Percentiles rank a stretch among this genome's conserved stretches.
Evolutionary conservation across 1,140 invertebrate species (phyloP).

Genomic region (Lordiphosa mommai): DNA sequence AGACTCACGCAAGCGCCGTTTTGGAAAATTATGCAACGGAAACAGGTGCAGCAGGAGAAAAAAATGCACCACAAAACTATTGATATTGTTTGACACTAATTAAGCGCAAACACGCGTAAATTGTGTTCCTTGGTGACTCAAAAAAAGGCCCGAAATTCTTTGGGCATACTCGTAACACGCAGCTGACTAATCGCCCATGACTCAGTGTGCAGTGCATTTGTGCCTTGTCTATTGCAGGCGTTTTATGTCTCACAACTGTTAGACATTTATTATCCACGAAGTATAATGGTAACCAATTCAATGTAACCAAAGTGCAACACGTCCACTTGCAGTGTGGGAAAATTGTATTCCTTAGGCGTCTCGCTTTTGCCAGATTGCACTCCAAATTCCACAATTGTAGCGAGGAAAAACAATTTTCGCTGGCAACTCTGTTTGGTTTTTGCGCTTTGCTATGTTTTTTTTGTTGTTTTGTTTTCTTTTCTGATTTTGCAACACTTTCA

Average conservation of each 20-base stretch:
- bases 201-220: slow-evolving; percentile 38
- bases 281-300: slow-evolving; percentile 4
- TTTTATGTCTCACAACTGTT: slow-evolving; percentile 20
- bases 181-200: slow-evolving; percentile 64
- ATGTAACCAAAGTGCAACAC: slow-evolving; percentile 53
- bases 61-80: slow-evolving; percentile 10
- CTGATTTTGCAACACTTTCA: slow-evolving; percentile 70
- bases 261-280: slow-evolving; percentile 40
- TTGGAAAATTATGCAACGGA: slow-evolving; percentile 56
- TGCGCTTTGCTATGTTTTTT: slow-evolving; percentile 22
- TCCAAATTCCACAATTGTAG: slow-evolving; percentile 29
- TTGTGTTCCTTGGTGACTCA: slow-evolving; percentile 38
- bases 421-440: slow-evolving; percentile 22
- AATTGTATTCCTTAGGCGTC: slow-evolving; percentile 23
- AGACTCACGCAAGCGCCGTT: neutral
- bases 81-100: slow-evolving; percentile 48
- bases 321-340: slow-evolving; percentile 55
- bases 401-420: slow-evolving; percentile 61
- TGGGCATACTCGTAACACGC: slow-evolving; percentile 28
- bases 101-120: slow-evolving; percentile 39
- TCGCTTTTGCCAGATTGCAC: slow-evolving; percentile 11
- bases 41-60: slow-evolving; percentile 52
- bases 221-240: no score
- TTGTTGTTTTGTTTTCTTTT: slow-evolving; percentile 17
- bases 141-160: slow-evolving; percentile 41